Conservation (phyloP, 53 echinoderm and acorn worm species). For the Zoroaster sp. region DNA sequence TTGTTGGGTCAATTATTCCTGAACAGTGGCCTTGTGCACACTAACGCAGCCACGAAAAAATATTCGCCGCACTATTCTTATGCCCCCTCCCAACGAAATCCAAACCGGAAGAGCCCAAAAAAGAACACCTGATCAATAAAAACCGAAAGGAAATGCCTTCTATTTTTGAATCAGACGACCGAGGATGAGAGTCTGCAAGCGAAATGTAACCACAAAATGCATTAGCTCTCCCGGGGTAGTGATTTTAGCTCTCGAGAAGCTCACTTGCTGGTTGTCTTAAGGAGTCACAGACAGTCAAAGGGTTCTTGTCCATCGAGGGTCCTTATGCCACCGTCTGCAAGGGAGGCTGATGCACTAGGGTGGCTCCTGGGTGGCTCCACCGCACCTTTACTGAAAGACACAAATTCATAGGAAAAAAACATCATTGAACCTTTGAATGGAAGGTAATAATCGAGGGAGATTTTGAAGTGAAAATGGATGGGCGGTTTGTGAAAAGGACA, state of each 20-base stretch:
- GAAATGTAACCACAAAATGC: constrained; percentile 59
- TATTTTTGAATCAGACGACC: constrained; percentile 21
- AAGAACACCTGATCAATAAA: constrained; percentile 23
- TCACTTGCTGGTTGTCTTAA: constrained; percentile 13
- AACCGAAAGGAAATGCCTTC: constrained; percentile 24
- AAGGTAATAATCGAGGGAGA: background rate
- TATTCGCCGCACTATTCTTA: background rate
- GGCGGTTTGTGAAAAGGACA: background rate
- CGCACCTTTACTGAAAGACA: background rate
- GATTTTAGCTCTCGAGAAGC: constrained; percentile 38
- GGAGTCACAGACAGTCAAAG: constrained; percentile 1
- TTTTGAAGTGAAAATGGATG: too few relatives aligned
- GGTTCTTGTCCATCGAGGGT: constrained; percentile 8
- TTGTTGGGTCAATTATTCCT: constrained; percentile 41
- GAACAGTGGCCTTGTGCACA: background rate
- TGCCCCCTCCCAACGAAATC: background rate
- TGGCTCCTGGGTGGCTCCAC: background rate
- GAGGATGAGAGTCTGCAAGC: background rate
- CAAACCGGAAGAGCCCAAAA: constrained; percentile 8
- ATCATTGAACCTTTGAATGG: background rate
- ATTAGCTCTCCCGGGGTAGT: constrained; percentile 26
- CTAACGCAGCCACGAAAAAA: background rate
- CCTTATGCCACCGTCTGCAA: constrained; percentile 9
- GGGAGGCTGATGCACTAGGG: background rate
- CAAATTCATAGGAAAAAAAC: too few relatives aligned